A percentile compares a stretch with the other conserved stretches of the same genome.
These are phyloP conservation scores for Galerucella calmariensis DNA, from an alignment of 2,888 invertebrate genomes.

Conservation along the genomic window DNA sequence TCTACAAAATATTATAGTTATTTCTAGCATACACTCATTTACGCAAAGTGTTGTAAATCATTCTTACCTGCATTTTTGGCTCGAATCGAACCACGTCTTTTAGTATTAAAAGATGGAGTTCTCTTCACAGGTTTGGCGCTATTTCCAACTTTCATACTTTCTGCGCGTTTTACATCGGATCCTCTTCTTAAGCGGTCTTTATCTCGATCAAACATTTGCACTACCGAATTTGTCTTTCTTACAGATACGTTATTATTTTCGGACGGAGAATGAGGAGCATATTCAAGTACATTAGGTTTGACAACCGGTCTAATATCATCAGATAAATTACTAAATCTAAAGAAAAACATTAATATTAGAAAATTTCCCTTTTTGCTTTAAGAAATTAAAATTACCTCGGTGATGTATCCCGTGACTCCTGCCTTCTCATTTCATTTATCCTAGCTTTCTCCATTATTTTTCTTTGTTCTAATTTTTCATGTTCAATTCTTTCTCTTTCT, in stretches of 20 bases:
- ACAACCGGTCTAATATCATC: constrained; percentile 35
- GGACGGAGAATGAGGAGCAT: not conserved
- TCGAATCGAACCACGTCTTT: constrained; percentile 84
- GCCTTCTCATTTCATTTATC: constrained; percentile 84
- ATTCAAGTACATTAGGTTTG: not conserved
- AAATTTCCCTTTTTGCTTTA: not conserved
- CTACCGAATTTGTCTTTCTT: constrained; percentile 71
- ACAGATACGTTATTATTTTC: constrained; percentile 56
- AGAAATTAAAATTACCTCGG: constrained; percentile 7
- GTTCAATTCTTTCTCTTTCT: constrained; percentile 84
- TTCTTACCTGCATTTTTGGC: constrained; percentile 32
- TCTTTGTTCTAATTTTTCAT: constrained; percentile 84
- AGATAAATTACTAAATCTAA: constrained; percentile 57
- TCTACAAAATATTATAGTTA: constrained; percentile 60
- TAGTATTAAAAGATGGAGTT: constrained; percentile 95
- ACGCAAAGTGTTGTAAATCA: not conserved
- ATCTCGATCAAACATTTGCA: constrained; percentile 72
- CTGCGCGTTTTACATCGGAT: constrained; percentile 83
- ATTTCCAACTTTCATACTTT: constrained; percentile 84
- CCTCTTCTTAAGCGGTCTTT: constrained; percentile 59
- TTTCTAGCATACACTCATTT: not conserved
- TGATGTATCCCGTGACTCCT: constrained; percentile 73
- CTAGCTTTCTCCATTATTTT: constrained; percentile 90
- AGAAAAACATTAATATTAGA: not conserved
- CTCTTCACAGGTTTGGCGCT: constrained; percentile 81